Conservation (phyloP, 2,888 invertebrate species). For the Amphipyra berbera region DNA sequence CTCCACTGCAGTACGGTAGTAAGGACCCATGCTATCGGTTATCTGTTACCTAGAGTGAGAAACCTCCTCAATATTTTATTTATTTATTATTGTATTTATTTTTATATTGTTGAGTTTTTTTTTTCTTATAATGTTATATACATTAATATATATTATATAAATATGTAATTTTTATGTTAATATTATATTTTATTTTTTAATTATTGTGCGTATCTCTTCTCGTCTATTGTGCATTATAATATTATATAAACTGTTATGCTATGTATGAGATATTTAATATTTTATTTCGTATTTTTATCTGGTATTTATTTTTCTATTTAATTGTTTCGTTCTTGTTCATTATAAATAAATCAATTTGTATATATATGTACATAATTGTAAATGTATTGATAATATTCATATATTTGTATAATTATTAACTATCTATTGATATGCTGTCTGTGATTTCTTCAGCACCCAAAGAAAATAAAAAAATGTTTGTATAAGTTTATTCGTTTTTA, state of each 20-base stretch:
- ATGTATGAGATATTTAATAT: neutral
- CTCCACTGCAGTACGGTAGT: too few relatives aligned
- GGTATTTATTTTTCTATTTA: neutral
- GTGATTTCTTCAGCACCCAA: constrained; percentile 56
- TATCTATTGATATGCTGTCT: constrained; percentile 10
- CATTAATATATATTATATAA: neutral
- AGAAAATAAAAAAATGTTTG: constrained; percentile 55
- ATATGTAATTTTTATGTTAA: neutral
- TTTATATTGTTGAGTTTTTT: too few relatives aligned
- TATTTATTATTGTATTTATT: too few relatives aligned
- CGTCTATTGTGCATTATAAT: constrained; percentile 22
- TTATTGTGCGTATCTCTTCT: constrained; percentile 9
- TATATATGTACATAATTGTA: neutral
- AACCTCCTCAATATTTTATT: too few relatives aligned
- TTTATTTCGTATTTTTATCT: neutral
- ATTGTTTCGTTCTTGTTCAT: neutral
- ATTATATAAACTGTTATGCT: neutral
- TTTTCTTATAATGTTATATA: too few relatives aligned
- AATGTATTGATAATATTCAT: constrained; percentile 5
- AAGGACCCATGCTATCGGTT: too few relatives aligned
- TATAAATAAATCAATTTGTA: neutral
- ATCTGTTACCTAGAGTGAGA: too few relatives aligned
- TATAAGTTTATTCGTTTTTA: neutral
- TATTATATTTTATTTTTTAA: constrained; percentile 12
- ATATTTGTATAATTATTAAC: neutral